Evolutionary conservation across 2,113 vertebrate genomes (phyloP), one percentile per base, ranked within the genome.

Genomic region (Leucopternis melanops): DNA sequence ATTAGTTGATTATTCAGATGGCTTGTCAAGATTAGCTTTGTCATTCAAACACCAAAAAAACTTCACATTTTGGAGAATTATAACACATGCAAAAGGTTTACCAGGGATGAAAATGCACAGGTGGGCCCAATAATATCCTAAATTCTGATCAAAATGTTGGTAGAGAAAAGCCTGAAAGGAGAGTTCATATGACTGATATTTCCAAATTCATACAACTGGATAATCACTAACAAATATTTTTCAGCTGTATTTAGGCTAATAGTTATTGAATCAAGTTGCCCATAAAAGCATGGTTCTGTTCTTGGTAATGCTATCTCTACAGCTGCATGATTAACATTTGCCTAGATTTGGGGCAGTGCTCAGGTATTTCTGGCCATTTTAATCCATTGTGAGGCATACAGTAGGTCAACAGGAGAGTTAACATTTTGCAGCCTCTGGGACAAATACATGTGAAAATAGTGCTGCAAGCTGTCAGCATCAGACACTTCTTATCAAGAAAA

Each of bases 1-100:
- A 69, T 90, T 93, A 86, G 45, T 14, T 97, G 67, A 74, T 88
- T 95, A 81, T 92, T 95, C 71, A 94, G 96, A 96, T 91, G 71
- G 58, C 19, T 94, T 96, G 31, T 92, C 80, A 83, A 94, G 88
- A 95, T 87, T 93, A 83, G 59, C 18, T 86, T 92, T 96, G 65
- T 81, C 81, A 65, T 91, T 91, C 25, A 86, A 85, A 87, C 42
- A 54, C 38, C 42, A 61, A 52, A 85, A 90, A 88, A 17, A 3
- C 9, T 91, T 93, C 14, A 16, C 34, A 63, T 66, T 94, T 93
- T 93, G 25, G 31, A 83, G 79, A 80, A 62, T 20, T 47, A 71
- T 58, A 90, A 69, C 25, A 73, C 3, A 47, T n/a, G 42, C 4
- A 82, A 70, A 63, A 86, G 9, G 8, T 71, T 88, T 86, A 25